Conservation (phyloP, 2,797 vertebrate genomes). For the Tarsius wallacei region DNA sequence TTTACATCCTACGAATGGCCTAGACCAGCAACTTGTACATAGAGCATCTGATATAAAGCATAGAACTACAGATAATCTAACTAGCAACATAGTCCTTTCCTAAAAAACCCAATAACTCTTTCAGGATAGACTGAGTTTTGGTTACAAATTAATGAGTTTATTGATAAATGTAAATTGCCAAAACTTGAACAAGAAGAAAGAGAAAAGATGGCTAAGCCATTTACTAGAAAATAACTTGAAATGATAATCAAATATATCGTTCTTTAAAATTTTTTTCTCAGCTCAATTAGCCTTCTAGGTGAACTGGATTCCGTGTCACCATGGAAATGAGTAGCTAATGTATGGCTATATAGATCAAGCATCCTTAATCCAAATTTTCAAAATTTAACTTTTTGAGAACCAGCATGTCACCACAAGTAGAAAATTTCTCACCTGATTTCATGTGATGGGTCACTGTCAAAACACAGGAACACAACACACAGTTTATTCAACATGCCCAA, state of each 20-base stretch:
- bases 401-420: not conserved
- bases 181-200: slow-evolving; percentile 33
- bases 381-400: not conserved
- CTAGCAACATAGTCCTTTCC: not conserved
- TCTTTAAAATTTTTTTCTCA: not conserved
- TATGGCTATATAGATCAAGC: not conserved
- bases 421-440: not conserved
- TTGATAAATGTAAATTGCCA: slow-evolving; percentile 27
- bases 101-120: not conserved
- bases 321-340: not conserved
- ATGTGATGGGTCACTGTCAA: not conserved
- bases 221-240: not conserved
- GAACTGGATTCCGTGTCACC: not conserved
- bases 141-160: not conserved
- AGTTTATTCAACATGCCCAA: not conserved
- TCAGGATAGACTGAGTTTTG: not conserved
- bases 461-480: not conserved
- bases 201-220: not conserved
- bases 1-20: not conserved
- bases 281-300: not conserved
- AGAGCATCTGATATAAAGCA: not conserved
- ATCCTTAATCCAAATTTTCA: not conserved
- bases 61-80: not conserved
- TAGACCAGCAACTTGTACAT: not conserved
- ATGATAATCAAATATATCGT: not conserved